phyloP scores from a whole-genome alignment of 1,140 invertebrate genomes.

The Brachionus manjavacas region DNA sequence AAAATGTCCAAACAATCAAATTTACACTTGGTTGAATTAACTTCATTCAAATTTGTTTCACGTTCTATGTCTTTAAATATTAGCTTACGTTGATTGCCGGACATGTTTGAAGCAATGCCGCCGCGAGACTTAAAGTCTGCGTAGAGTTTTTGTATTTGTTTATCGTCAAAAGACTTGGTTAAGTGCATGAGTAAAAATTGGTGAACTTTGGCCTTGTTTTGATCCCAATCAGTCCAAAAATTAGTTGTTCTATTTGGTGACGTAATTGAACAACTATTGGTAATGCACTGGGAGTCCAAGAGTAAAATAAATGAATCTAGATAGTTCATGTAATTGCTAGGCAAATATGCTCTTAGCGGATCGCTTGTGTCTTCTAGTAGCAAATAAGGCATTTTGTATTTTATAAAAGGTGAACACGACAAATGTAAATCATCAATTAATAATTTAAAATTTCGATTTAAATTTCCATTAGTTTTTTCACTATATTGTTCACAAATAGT shows the following conservation, averaged over 20 bases:
- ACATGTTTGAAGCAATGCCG: not conserved
- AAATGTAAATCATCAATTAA: slow-evolving; percentile 70
- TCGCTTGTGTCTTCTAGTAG: slow-evolving; percentile 76
- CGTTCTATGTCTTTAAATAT: not conserved
- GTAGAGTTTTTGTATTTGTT: slow-evolving; percentile 7
- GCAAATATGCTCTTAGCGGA: slow-evolving; percentile 70
- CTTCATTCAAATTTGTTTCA: not conserved
- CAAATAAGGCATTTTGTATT: slow-evolving; percentile 77
- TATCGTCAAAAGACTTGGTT: not conserved
- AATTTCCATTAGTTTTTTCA: slow-evolving; percentile 54
- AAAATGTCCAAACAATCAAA: slow-evolving; percentile 76
- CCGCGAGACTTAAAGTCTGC: slow-evolving; percentile 6
- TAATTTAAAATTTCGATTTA: slow-evolving; percentile 64
- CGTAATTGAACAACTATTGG: not conserved
- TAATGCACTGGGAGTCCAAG: not conserved
- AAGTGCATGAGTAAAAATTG: slow-evolving; percentile 31
- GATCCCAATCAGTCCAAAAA: slow-evolving; percentile 67
- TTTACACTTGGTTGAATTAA: slow-evolving; percentile 47
- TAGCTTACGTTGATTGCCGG: not conserved
- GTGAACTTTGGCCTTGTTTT: slow-evolving; percentile 45
- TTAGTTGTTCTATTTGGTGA: slow-evolving; percentile 19
- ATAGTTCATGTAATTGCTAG: slow-evolving; percentile 67
- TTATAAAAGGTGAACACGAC: slow-evolving; percentile 78
- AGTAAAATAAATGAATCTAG: slow-evolving; percentile 48
- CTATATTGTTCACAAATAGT: slow-evolving; percentile 17